Conservation (phyloP, 2,888 invertebrate genomes). For the Sericinus montela region DNA sequence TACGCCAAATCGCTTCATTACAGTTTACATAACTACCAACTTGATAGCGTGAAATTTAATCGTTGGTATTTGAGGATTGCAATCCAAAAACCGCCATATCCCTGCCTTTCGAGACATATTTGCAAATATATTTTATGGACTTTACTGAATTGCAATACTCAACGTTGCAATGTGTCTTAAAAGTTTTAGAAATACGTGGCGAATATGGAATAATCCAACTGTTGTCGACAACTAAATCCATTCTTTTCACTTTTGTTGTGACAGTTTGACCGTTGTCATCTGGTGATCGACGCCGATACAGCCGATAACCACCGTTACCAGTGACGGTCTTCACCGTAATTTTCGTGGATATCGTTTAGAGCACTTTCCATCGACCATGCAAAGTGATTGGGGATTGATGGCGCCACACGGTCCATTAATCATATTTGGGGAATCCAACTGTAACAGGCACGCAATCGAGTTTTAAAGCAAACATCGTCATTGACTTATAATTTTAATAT, state of each 20-base stretch:
- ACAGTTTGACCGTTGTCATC: constrained; percentile 24
- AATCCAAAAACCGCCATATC: constrained; percentile 25
- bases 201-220: constrained; percentile 31
- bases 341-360: constrained; percentile 28
- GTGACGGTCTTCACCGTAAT: constrained; percentile 4
- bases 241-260: constrained; percentile 20
- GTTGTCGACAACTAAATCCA: constrained; percentile 23
- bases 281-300: constrained; percentile 20
- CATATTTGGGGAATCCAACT: too few relatives aligned
- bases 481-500: too few relatives aligned
- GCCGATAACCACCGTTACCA: constrained; percentile 23
- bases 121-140: constrained; percentile 2
- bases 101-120: constrained; percentile 26
- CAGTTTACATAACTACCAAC: too few relatives aligned
- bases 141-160: constrained; percentile 23
- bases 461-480: too few relatives aligned
- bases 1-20: too few relatives aligned
- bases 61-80: constrained; percentile 21
- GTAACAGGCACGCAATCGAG: too few relatives aligned
- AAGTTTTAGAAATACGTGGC: constrained; percentile 29
- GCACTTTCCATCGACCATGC: constrained; percentile 26
- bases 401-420: constrained; percentile 25
- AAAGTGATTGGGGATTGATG: constrained; percentile 25
- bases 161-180: constrained; percentile 27
- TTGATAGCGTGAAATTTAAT: neutral